Percentiles rank a stretch among this genome's conserved stretches.
Evolutionary conservation across 2,888 invertebrate genomes (phyloP).

Genomic region (Drosophila picticornis): DNA sequence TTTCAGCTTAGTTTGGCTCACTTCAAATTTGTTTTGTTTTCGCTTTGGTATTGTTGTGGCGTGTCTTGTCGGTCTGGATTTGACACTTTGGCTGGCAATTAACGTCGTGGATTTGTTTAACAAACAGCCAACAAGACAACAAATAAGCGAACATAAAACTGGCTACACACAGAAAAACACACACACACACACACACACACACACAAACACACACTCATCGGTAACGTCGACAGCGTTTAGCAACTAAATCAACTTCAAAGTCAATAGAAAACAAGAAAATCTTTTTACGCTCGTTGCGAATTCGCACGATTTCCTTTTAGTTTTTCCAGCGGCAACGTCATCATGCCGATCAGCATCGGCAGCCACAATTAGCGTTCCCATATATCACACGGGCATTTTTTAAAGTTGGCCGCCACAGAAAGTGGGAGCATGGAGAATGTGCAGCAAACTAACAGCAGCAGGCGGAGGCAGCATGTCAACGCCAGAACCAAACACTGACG

Average conservation of each 20-base stretch:
- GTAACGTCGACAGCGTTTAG: slow-evolving; percentile 62
- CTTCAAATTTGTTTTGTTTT: slow-evolving; percentile 15
- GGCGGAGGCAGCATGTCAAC: slow-evolving; percentile 39
- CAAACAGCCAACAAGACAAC: slow-evolving; percentile 72
- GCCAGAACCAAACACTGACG: neutral
- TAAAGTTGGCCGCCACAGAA: slow-evolving; percentile 36
- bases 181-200: slow-evolving; percentile 18
- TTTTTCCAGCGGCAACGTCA: slow-evolving; percentile 20
- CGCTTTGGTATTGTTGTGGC: slow-evolving; percentile 21
- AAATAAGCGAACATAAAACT: slow-evolving; percentile 54
- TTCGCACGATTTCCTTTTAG: slow-evolving; percentile 68
- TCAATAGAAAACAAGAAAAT: slow-evolving; percentile 63
- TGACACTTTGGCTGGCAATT: slow-evolving; percentile 72
- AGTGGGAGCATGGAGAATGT: slow-evolving; percentile 19
- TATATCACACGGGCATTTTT: slow-evolving; percentile 63
- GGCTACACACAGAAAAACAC: slow-evolving; percentile 21
- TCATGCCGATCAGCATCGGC: slow-evolving; percentile 31
- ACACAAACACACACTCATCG: slow-evolving; percentile 9
- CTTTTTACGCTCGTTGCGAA: slow-evolving; percentile 64
- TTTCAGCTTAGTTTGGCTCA: neutral
- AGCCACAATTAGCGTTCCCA: slow-evolving; percentile 65
- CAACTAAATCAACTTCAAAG: slow-evolving; percentile 66
- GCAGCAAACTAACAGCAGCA: slow-evolving; percentile 15
- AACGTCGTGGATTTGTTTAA: slow-evolving; percentile 76
- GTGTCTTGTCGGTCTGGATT: slow-evolving; percentile 30